Conservation (phyloP, 1,140 invertebrate species). For the Mizuhopecten yessoensis region DNA sequence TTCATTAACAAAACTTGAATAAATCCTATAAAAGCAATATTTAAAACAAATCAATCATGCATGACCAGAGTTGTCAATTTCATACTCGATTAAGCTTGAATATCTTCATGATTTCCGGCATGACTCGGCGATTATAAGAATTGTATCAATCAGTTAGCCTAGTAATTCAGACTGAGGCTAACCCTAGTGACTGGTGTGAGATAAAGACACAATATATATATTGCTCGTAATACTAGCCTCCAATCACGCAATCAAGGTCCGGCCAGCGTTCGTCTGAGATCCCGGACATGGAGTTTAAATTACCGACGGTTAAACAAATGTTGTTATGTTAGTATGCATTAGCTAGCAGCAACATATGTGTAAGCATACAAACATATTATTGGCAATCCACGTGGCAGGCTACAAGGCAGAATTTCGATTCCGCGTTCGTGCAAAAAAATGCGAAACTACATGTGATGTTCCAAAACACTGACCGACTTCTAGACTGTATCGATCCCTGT, state of each 20-base stretch:
- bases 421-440: no score
- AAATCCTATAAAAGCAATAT: no score
- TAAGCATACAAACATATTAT: background rate
- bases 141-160: background rate
- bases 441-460: no score
- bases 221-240: background rate
- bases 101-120: background rate
- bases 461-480: no score
- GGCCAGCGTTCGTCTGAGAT: background rate
- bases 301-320: no score
- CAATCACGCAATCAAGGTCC: background rate
- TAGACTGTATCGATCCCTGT: no score
- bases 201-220: background rate
- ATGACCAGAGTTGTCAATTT: background rate
- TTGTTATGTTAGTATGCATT: background rate
- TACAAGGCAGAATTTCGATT: no score
- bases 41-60: background rate
- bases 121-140: background rate
- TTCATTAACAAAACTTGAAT: no score
- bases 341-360: no score
- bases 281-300: background rate
- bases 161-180: no score
- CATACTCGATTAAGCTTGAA: background rate
- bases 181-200: background rate
- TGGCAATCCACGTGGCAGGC: no score